Evolutionary conservation across 2,888 invertebrate species (phyloP), one percentile per base, ranked within the genome.

Genomic region (Sarcophaga subvicina): DNA sequence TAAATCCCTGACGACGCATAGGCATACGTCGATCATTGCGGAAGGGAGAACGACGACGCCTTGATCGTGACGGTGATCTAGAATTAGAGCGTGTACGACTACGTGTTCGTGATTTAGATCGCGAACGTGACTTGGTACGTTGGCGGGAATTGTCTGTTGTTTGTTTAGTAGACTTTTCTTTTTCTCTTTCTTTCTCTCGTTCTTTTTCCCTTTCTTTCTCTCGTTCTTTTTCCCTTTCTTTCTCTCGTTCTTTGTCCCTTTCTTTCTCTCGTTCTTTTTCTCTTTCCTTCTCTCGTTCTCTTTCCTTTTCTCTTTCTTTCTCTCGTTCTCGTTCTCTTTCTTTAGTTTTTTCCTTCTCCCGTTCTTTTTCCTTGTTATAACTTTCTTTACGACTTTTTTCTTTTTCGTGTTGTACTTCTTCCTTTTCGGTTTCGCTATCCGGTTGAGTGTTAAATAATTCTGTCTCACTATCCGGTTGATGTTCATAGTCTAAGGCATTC

Each of bases 401-500:
- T 6, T 82, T 80, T 49, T 86, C 83, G 20, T 22, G 59, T 2
- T 80, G 83, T 14, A 80, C 86, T 82, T 88, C 71, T 84, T 90
- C 75, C 73, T 60, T 54, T 80, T 89, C 89, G 60, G 87, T 87
- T 64, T 95, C 95, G 4, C 92, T 92, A 8, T 94, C 93, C 8
- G 91, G 93, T 79, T 95, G 95, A 88, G 83, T 88, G 71, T 85
- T 90, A 75, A 79, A 62, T 14, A 49, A 49, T 80, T 89, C 89
- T 54, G 88, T 87, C 62, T 95, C 95, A 4, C 92, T 92, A 8
- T 94, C 93, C 10, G 91, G 93, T 78, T 95, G 95, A 88, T 95
- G 95, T 90, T 96, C 96, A 89, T 96, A 96, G 91, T 96, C 96
- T 86, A 96, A 90, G 0, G 96, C 96, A 90, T 96, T 96, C 92